Evolutionary conservation across 2,797 vertebrate genomes (phyloP).

Genomic region (Alauda arvensis): DNA sequence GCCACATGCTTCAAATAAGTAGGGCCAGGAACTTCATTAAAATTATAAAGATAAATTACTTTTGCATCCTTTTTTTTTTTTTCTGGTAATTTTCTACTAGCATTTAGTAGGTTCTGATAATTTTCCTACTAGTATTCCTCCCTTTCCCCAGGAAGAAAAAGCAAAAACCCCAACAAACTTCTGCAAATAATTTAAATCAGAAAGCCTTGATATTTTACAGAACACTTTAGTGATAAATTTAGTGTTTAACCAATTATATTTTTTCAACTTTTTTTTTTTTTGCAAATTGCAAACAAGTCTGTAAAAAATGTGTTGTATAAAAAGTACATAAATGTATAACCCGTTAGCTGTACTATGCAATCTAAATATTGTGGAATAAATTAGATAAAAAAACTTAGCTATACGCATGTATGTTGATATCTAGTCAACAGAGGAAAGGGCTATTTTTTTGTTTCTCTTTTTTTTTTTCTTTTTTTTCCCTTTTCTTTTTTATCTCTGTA

Average conservation of each 20-base stretch:
- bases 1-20: not conserved
- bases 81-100: not conserved
- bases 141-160: slow-evolving; percentile 11
- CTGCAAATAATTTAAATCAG: slow-evolving; percentile 58
- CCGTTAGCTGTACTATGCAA: slow-evolving; percentile 68
- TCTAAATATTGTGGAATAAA: slow-evolving; percentile 88
- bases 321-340: slow-evolving; percentile 68
- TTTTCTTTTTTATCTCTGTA: slow-evolving; percentile 61
- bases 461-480: not conserved
- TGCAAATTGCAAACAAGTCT: slow-evolving; percentile 65
- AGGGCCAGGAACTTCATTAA: not conserved
- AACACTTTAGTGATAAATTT: slow-evolving; percentile 57
- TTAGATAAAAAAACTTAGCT: slow-evolving; percentile 83
- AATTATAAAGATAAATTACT: slow-evolving; percentile 42
- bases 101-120: not conserved
- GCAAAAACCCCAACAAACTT: not conserved
- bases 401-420: slow-evolving; percentile 81
- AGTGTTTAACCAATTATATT: slow-evolving; percentile 43
- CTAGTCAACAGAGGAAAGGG: slow-evolving; percentile 83
- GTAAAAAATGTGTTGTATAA: slow-evolving; percentile 64
- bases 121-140: not conserved
- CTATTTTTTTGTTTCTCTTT: not conserved
- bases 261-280: slow-evolving; percentile 20
- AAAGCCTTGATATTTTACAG: slow-evolving; percentile 67
- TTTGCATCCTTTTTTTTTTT: not conserved